phyloP scores from a whole-genome alignment of 1,140 invertebrate genomes.

The Bursaphelenchus mucronatus region DNA sequence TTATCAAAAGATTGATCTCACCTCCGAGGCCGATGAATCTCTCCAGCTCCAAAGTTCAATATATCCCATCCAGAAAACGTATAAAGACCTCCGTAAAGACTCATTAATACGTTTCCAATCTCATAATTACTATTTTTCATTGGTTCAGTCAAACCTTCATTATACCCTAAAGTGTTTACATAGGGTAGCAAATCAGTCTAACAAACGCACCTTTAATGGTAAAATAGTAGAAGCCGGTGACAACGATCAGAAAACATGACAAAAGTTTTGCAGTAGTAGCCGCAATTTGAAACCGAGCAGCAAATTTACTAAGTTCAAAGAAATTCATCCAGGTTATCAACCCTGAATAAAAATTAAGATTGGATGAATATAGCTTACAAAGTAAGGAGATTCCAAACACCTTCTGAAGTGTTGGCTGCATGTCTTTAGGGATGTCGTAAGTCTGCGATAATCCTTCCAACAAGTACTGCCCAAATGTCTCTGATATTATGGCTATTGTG shows the following conservation, averaged over 20 bases:
- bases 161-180: slow-evolving; percentile 42
- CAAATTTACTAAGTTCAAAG: slow-evolving; percentile 55
- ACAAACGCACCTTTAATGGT: slow-evolving; percentile 47
- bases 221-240: slow-evolving; percentile 57
- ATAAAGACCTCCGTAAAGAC: slow-evolving; percentile 57
- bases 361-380: slow-evolving; percentile 42
- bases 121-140: slow-evolving; percentile 55
- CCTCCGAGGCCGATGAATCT: slow-evolving; percentile 51
- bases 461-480: slow-evolving; percentile 59
- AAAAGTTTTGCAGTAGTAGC: slow-evolving; percentile 57
- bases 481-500: slow-evolving; percentile 57
- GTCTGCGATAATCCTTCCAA: slow-evolving; percentile 50
- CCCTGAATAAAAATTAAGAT: slow-evolving; percentile 43
- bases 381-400: slow-evolving; percentile 57
- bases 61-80: slow-evolving; percentile 60
- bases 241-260: slow-evolving; percentile 54
- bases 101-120: slow-evolving; percentile 49
- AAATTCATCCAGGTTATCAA: slow-evolving; percentile 61
- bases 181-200: slow-evolving; percentile 8
- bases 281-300: slow-evolving; percentile 56
- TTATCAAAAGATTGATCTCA: slow-evolving; percentile 18
- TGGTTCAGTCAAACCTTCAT: slow-evolving; percentile 46
- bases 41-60: slow-evolving; percentile 56
- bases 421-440: slow-evolving; percentile 48
- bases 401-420: slow-evolving; percentile 48